Evolutionary conservation across 2,797 vertebrate genomes (phyloP).

Genomic region (Cyclura pinguis): DNA sequence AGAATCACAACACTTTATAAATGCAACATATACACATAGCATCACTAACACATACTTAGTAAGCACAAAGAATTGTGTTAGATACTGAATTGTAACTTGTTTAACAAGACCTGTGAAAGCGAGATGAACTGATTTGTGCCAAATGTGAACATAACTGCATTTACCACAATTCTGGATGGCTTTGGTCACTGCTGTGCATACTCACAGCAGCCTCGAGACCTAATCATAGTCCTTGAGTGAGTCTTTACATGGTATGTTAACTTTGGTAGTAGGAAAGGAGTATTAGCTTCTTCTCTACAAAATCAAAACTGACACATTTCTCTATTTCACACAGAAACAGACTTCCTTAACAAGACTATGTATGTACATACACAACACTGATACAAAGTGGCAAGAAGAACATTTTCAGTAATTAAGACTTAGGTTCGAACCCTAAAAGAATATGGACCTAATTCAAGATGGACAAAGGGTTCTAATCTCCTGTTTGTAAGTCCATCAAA

Average conservation of each 20-base stretch:
- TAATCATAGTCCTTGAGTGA: background rate
- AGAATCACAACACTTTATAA: constrained; percentile 44
- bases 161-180: background rate
- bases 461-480: background rate
- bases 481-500: background rate
- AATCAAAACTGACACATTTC: too few relatives aligned
- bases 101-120: background rate
- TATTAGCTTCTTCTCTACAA: too few relatives aligned
- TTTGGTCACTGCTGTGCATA: background rate
- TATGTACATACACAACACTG: background rate
- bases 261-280: background rate
- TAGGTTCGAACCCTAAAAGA: background rate
- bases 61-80: background rate
- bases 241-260: background rate
- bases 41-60: background rate
- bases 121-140: background rate
- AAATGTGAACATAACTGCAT: background rate
- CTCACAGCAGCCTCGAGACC: background rate
- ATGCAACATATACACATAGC: background rate
- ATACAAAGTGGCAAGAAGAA: background rate
- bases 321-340: too few relatives aligned
- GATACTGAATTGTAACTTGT: background rate
- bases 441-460: background rate
- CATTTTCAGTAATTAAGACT: too few relatives aligned
- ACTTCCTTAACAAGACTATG: too few relatives aligned